Percentiles rank a stretch among this genome's conserved stretches.
These are phyloP conservation scores for Sminthopsis crassicaudata DNA, from an alignment of 2,113 vertebrate genomes.

Conservation along the genomic window DNA sequence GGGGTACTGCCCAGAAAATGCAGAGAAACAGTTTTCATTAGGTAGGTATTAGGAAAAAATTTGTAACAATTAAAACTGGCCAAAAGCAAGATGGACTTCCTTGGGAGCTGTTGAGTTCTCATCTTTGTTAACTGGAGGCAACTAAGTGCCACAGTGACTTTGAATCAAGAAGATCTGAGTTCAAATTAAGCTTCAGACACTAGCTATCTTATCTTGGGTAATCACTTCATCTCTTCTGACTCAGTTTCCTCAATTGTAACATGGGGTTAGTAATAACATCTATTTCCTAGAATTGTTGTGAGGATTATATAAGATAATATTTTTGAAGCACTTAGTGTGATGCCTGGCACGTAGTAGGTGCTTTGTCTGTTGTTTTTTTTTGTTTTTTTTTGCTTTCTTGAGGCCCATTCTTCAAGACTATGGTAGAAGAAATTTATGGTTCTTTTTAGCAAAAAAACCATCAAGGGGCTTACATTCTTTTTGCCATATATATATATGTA, in stretches of 20 bases:
- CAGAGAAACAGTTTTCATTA: background rate
- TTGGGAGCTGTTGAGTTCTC: background rate
- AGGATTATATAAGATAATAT: background rate
- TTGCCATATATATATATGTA: too few relatives aligned
- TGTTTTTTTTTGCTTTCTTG: background rate
- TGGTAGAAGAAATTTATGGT: background rate
- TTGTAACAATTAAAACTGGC: background rate
- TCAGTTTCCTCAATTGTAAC: background rate
- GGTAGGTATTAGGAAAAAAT: background rate
- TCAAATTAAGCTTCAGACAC: background rate
- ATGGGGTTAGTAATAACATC: rapidly evolving
- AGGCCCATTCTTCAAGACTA: background rate
- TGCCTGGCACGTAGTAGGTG: background rate
- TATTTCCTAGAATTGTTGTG: rapidly evolving
- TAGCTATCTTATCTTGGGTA: background rate
- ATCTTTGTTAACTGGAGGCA: background rate
- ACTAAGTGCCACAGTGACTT: too few relatives aligned
- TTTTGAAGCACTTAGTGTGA: background rate
- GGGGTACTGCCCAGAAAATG: background rate
- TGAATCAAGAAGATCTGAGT: background rate
- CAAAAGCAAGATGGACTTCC: background rate
- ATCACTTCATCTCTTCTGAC: background rate
- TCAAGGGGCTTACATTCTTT: background rate
- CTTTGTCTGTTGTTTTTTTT: too few relatives aligned
- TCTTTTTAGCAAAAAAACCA: background rate